These are phyloP conservation scores for Ceratina japonica DNA, from an alignment of 1,140 invertebrate species.

Conservation along the genomic window DNA sequence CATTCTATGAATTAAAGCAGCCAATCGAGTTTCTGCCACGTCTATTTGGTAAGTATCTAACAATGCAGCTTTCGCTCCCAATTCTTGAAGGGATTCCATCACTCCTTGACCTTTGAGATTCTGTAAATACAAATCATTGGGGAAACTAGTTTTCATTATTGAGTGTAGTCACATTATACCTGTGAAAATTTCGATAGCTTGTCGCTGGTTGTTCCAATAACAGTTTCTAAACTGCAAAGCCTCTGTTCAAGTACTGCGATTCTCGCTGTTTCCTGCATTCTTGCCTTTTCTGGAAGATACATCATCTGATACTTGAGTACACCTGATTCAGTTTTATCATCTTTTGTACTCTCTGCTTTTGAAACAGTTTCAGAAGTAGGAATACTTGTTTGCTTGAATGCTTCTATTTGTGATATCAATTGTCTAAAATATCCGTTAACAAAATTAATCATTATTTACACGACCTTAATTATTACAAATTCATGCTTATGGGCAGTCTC, in stretches of 20 bases:
- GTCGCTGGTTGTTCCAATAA: slow-evolving; percentile 72
- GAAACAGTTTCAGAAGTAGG: slow-evolving; percentile 38
- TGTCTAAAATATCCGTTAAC: slow-evolving; percentile 64
- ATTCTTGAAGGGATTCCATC: slow-evolving; percentile 86
- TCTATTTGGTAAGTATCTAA: slow-evolving; percentile 90
- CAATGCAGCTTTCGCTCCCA: slow-evolving; percentile 88
- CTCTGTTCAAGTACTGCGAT: slow-evolving; percentile 73
- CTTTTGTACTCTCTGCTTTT: slow-evolving; percentile 25
- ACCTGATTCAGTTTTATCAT: slow-evolving; percentile 56
- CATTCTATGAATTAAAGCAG: slow-evolving; percentile 86
- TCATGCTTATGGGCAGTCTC: slow-evolving; percentile 15
- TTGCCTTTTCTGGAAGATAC: slow-evolving; percentile 75
- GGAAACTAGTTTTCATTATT: neutral
- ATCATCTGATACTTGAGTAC: slow-evolving; percentile 76
- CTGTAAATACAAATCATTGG: slow-evolving; percentile 52
- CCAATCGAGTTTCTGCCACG: slow-evolving; percentile 88
- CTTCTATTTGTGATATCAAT: slow-evolving; percentile 72
- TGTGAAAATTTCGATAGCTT: slow-evolving; percentile 73
- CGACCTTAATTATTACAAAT: neutral
- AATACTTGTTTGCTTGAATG: slow-evolving; percentile 69
- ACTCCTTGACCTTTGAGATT: slow-evolving; percentile 74
- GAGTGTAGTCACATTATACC: slow-evolving; percentile 46
- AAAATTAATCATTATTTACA: neutral
- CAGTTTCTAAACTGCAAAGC: slow-evolving; percentile 72
- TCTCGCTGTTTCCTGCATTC: slow-evolving; percentile 69